phyloP scores from a whole-genome alignment of 2,113 vertebrate species.

The Ursus arctos region DNA sequence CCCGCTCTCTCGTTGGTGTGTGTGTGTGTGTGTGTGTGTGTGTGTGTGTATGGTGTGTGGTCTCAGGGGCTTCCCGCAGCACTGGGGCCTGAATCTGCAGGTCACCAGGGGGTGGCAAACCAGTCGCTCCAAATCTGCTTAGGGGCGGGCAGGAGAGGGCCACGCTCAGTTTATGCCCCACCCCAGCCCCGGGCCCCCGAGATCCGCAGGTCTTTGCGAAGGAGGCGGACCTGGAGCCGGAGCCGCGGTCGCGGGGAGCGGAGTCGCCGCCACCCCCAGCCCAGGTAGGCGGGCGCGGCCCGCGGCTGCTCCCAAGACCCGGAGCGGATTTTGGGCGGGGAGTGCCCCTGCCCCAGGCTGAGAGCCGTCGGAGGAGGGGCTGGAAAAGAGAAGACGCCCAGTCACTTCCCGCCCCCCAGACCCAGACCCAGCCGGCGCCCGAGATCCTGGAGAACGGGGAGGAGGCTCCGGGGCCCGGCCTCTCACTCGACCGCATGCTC shows the following conservation, averaged over 20 bases:
- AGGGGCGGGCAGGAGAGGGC: not conserved
- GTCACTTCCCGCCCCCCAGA: not conserved
- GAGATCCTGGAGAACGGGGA: slow-evolving; percentile 77
- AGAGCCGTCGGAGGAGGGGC: not conserved
- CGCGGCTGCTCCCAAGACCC: slow-evolving; percentile 66
- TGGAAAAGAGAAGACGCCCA: not conserved
- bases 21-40: not conserved
- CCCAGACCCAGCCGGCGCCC: not conserved
- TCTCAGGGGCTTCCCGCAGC: not conserved
- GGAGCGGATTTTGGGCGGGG: not conserved
- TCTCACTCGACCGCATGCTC: slow-evolving; percentile 75
- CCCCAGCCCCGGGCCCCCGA: not conserved
- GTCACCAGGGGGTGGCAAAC: not conserved
- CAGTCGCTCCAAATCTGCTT: not conserved
- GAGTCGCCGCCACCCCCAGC: not conserved
- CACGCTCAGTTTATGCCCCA: not conserved
- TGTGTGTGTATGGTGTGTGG: too few species aligned
- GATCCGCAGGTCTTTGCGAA: not conserved
- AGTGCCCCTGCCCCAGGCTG: not conserved
- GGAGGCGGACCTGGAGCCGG: not conserved
- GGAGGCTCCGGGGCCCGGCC: not conserved
- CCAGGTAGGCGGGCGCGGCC: slow-evolving; percentile 79
- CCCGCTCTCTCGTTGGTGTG: not conserved
- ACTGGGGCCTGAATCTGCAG: not conserved
- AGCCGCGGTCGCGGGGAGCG: not conserved